Evolutionary conservation across 2,797 vertebrate genomes (phyloP), one percentile per base, ranked within the genome.

Genomic region (Paguma larvata): DNA sequence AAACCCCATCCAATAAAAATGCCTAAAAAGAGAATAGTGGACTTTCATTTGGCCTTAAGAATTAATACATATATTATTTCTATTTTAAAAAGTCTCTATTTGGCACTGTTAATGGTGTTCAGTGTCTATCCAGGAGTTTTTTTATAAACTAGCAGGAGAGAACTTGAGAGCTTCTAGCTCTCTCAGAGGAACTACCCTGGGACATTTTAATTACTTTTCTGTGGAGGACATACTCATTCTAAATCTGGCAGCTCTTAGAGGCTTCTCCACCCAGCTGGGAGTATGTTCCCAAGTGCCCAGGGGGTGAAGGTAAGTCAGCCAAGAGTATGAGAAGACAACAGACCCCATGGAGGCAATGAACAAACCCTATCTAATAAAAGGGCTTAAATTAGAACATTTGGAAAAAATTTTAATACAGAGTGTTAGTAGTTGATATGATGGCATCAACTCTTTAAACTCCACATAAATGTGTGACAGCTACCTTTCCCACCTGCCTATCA

Each of bases 401-500:
- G 78, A 27, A 86, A 78, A 83, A 80, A 93, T 85, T 89, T 32
- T 27, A 86, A 77, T 82, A 27, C 16, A 59, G 21, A 73, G 14
- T 63, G n/a, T 32, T 51, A 63, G 70, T 32, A 59, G 56, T 56
- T 77, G 73, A 48, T 34, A 65, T 38, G 38, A 75, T 51, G 34
- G 23, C 62, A 25, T 68, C 79, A 85, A 32, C 25, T 91, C 38
- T 93, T 92, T 30, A 88, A 96, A 94, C 15, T 53, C 53, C 16
- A 70, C 56, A 7, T 68, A 51, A 89, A 65, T 12, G 12, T 21
- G 4, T 48, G 19, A 84, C 16, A 2, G 30, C 48, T 59, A 67
- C 38, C 32, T 95, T 96, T 95, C 48, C 51, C 73, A 93, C 75
- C 34, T 82, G 16, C 34, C 25, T 25, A 56, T 75, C 34, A 86